Evolutionary conservation across 1,140 invertebrate genomes (phyloP).

Genomic region (Ostrea edulis): DNA sequence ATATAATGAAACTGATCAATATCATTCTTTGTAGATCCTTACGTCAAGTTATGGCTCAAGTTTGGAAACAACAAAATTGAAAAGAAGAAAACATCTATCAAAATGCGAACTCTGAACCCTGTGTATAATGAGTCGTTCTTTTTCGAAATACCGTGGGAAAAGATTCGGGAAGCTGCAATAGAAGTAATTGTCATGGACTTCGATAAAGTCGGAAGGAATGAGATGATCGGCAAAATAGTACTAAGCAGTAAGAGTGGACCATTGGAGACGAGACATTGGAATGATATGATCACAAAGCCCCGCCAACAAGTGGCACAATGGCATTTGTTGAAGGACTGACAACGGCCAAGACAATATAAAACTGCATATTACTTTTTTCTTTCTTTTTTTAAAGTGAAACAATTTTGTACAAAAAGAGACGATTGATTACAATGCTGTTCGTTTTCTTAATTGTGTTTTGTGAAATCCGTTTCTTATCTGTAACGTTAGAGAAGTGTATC

Average conservation of each 20-base stretch:
- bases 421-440: too few relatives aligned
- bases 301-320: slow-evolving; percentile 91
- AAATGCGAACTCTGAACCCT: slow-evolving; percentile 82
- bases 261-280: slow-evolving; percentile 92
- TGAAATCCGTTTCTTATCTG: neutral
- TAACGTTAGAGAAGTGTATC: too few relatives aligned
- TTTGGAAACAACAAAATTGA: slow-evolving; percentile 82
- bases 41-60: slow-evolving; percentile 83
- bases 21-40: slow-evolving; percentile 83
- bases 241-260: slow-evolving; percentile 90
- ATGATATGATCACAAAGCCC: slow-evolving; percentile 92
- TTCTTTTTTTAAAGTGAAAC: too few relatives aligned
- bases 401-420: too few relatives aligned
- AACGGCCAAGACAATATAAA: neutral
- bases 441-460: neutral
- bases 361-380: too few relatives aligned
- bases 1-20: neutral
- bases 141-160: slow-evolving; percentile 83
- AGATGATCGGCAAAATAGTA: slow-evolving; percentile 92
- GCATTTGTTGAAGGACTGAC: slow-evolving; percentile 85
- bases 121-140: slow-evolving; percentile 84
- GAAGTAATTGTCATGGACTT: slow-evolving; percentile 94
- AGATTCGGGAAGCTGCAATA: slow-evolving; percentile 90
- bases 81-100: slow-evolving; percentile 83
- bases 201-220: slow-evolving; percentile 93